Evolutionary conservation across 2,888 invertebrate genomes (phyloP), one percentile per base, ranked within the genome.

Genomic region (Monopis laevigella): DNA sequence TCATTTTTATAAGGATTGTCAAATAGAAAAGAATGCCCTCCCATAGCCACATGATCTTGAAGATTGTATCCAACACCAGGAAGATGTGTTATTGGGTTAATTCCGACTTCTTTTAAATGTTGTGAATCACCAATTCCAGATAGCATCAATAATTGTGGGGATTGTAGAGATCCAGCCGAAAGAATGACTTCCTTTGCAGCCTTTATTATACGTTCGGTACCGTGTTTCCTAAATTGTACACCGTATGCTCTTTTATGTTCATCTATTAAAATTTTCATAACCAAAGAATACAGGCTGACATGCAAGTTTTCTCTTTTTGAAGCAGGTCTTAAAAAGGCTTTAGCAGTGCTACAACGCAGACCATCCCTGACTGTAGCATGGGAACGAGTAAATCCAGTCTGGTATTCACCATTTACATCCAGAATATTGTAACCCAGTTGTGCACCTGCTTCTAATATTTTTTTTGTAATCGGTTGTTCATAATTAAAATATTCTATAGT

Each of bases 131-230:
- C 92, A 8, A 94, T 82, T 0, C 96, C 96, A 1, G 93, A 92
- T 29, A 96, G 60, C 92, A 94, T 91, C 21, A 96, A 74, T 12
- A 96, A 54, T 58, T 96, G 94, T 0, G 95, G 93, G 2, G 92
- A 88, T 56, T 91, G 90, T 47, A 96, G 82, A 0, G 93, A 69
- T 1, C 96, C 98, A 0, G 93, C 93, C 12, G 93, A 88, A 27
- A 98, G 62, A 46, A 98, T 89, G 0, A 97, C 86, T 67, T 96
- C 96, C 52, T 84, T 86, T 6, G 77, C 82, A 0, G 89, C 90
- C 46, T 68, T 75, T 0, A 88, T 82, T n/a, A 74, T 74, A 42
- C 71, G 73, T 6, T 69, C 74, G 3, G 71, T 60, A 2, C 82
- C 83, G 32, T 82, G 62, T 54, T 86, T 86, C n/a, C 71, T 82